A percentile compares a stretch with the other conserved stretches of the same genome.
Evolutionary conservation across 2,797 vertebrate species (phyloP).

Genomic region (Carduelis carduelis): DNA sequence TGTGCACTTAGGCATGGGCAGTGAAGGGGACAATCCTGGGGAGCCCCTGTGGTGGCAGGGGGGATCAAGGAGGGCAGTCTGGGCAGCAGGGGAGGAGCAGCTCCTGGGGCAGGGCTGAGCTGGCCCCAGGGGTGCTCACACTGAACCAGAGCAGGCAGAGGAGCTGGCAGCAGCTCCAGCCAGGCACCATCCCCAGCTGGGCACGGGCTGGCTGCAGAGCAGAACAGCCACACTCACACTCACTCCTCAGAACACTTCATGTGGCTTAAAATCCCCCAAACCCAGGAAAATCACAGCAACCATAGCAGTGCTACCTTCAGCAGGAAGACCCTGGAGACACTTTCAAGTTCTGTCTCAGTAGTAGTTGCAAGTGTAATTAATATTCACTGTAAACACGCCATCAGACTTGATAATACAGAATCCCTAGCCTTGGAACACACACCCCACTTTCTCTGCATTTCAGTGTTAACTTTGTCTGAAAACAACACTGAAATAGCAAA

Average conservation of each 20-base stretch:
- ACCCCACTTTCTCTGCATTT: conserved; percentile 13
- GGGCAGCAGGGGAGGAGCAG: not conserved
- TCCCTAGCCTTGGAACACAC: conserved; percentile 39
- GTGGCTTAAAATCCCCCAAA: not conserved
- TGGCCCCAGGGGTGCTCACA: not conserved
- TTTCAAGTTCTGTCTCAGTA: conserved; percentile 32
- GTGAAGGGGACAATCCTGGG: not conserved
- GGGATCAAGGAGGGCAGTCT: not conserved
- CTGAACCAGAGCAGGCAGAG: not conserved
- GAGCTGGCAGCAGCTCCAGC: not conserved
- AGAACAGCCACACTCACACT: not conserved
- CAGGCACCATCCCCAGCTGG: not conserved
- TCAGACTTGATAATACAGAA: conserved; percentile 62
- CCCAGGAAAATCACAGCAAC: not conserved
- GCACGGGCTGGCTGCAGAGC: not conserved
- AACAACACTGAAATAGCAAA: conserved; percentile 43
- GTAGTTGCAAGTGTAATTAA: conserved; percentile 54
- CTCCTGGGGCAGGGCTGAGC: not conserved
- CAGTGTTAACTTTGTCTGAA: conserved; percentile 42
- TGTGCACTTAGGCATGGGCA: rapidly evolving
- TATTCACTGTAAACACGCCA: conserved; percentile 70
- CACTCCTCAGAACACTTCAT: not conserved
- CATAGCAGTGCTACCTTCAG: not conserved
- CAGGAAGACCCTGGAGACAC: conserved; percentile 14
- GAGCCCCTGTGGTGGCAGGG: not conserved